phyloP scores from a whole-genome alignment of 2,888 invertebrate genomes.

The Drosophila mercatorum region DNA sequence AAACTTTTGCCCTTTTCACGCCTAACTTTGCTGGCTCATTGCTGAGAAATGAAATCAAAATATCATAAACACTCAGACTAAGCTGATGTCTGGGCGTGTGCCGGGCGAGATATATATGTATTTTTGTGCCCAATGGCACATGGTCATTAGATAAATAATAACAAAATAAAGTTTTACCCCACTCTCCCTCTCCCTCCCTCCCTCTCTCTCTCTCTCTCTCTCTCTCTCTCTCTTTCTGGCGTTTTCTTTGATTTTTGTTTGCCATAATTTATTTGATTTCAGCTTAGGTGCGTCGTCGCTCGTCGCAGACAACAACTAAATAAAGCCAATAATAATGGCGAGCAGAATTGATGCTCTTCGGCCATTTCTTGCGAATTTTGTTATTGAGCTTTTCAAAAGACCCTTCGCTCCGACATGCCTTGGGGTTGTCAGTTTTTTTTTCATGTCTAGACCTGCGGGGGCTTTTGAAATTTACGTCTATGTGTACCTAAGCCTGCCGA shows the following conservation, averaged over 20 bases:
- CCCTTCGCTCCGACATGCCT: not conserved
- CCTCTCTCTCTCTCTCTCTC: not conserved
- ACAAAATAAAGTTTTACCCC: slow-evolving; percentile 53
- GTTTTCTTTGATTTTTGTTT: slow-evolving; percentile 48
- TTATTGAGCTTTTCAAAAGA: not conserved
- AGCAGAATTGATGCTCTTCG: slow-evolving; percentile 62
- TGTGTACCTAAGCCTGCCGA: not conserved
- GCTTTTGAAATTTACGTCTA: not conserved
- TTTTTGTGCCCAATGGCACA: slow-evolving; percentile 33
- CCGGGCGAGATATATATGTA: slow-evolving; percentile 29
- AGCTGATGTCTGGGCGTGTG: slow-evolving; percentile 41
- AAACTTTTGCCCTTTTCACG: slow-evolving; percentile 63
- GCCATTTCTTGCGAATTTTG: slow-evolving; percentile 17
- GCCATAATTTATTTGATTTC: slow-evolving; percentile 22
- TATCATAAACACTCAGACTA: slow-evolving; percentile 75
- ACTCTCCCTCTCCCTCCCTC: not conserved
- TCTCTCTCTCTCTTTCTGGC: not conserved
- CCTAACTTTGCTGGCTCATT: slow-evolving; percentile 31
- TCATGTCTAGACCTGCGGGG: slow-evolving; percentile 9
- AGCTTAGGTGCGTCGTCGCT: slow-evolving; percentile 22
- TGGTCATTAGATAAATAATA: slow-evolving; percentile 74
- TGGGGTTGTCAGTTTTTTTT: not conserved
- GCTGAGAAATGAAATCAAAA: slow-evolving; percentile 70
- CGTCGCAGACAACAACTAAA: slow-evolving; percentile 60
- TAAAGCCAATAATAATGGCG: slow-evolving; percentile 75